Evolutionary conservation across 2,888 invertebrate species (phyloP), one percentile per base, ranked within the genome.

Genomic region (Colletes collaris): DNA sequence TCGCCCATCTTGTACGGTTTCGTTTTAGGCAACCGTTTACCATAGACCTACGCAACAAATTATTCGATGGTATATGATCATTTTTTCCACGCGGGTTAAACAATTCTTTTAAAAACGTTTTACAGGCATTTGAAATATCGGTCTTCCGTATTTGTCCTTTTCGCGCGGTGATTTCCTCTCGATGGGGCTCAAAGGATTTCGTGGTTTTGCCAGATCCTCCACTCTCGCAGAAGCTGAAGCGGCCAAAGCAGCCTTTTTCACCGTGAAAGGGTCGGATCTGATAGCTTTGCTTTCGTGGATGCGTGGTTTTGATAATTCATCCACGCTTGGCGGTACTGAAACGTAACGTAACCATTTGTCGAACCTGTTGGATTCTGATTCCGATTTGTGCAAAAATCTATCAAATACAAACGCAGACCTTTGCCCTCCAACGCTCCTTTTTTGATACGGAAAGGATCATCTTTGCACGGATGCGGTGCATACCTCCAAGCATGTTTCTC

Each of bases 401-500:
- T 49, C 11, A 7, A 16, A 5, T 37, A 58, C 16, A 5, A 3
- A 1, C 4, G 0, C 69, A n/a, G 3, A 91, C 91, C 88, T 84
- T 84, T 73, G 52, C 65, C 82, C 13, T 68, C 79, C n/a, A 87
- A 40, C 27, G 89, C 87, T 0, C 83, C 58, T 46, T 6, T 37
- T 8, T 35, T 46, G 4, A 74, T 35, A 0, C 0, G 0, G 10
- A 66, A 79, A 0, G 87, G 82, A 72, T 87, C 59, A 0, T 79
- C 72, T 40, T 83, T 82, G 67, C 76, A 89, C 6, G 88, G 86
- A 7, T 77, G n/a, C 2, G 85, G 88, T 4, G 70, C 79, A 44
- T 76, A 88, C 50, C 90, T 86, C 91, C 91, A 91, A 2, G 86
- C 87, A 56, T 86, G 74, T 56, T 79, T 81, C 68, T 78, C 71